Evolutionary conservation across 2,888 invertebrate species (phyloP).

Genomic region (Stenurella melanura): DNA sequence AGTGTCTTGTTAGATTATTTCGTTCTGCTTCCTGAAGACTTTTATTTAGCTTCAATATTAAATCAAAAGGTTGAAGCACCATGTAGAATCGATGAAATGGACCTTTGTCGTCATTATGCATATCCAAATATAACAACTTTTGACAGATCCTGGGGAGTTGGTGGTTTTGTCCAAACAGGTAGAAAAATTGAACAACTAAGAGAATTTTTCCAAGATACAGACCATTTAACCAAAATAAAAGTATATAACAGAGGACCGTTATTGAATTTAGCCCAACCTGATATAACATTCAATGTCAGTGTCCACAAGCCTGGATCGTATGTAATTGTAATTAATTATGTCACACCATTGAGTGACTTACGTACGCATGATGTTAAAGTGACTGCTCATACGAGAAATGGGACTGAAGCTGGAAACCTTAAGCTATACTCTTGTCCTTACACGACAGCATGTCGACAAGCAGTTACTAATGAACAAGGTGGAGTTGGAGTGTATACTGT

Average conservation of each 20-base stretch:
- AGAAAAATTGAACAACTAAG: constrained; percentile 68
- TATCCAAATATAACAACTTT: constrained; percentile 85
- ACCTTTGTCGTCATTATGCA: constrained; percentile 88
- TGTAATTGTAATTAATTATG: constrained; percentile 89
- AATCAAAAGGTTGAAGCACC: constrained; percentile 89
- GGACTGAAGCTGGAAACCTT: constrained; percentile 76
- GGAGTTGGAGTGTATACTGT: constrained; percentile 85
- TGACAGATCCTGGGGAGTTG: constrained; percentile 78
- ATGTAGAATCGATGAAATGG: constrained; percentile 80
- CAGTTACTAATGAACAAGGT: constrained; percentile 84
- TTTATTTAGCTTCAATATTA: constrained; percentile 94
- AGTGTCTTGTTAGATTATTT: constrained; percentile 95
- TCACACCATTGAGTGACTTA: constrained; percentile 79
- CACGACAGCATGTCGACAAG: constrained; percentile 87
- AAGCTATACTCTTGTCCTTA: constrained; percentile 90
- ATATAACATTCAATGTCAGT: constrained; percentile 83
- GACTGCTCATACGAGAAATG: constrained; percentile 60
- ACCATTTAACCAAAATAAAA: constrained; percentile 79
- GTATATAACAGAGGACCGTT: constrained; percentile 80
- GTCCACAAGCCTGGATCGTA: constrained; percentile 87
- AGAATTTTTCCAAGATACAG: constrained; percentile 68
- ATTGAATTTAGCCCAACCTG: constrained; percentile 80
- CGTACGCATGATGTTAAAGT: constrained; percentile 76
- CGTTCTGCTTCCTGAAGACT: constrained; percentile 96
- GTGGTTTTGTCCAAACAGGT: constrained; percentile 75